Conservation (phyloP, 2,113 vertebrate species). For the Globicephala melas region DNA sequence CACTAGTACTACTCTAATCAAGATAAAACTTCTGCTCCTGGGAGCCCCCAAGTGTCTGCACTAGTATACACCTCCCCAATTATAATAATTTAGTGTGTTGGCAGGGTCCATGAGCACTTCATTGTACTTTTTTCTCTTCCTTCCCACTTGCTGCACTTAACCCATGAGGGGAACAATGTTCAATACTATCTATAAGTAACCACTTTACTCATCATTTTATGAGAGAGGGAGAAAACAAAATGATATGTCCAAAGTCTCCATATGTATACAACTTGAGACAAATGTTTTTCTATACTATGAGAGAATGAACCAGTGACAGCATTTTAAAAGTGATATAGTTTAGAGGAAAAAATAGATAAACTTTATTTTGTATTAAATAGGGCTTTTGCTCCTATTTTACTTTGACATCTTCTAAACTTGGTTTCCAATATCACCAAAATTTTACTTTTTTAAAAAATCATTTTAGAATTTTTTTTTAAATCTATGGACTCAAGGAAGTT, state of each 20-base stretch:
- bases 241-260: not conserved
- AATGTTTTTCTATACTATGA: not conserved
- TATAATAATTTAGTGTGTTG: not conserved
- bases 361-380: not conserved
- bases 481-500: not conserved
- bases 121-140: not conserved
- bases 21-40: not conserved
- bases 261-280: not conserved
- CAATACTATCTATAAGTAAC: not conserved
- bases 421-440: not conserved
- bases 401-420: not conserved
- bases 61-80: accelerated
- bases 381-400: not conserved
- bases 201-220: not conserved
- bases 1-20: not conserved
- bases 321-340: not conserved
- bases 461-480: not conserved
- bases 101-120: not conserved
- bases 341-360: not conserved
- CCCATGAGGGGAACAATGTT: not conserved
- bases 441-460: not conserved
- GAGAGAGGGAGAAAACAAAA: not conserved
- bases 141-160: not conserved
- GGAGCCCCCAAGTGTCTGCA: not conserved
- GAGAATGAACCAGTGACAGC: not conserved